phyloP scores from a whole-genome alignment of 2,888 invertebrate genomes.

The Biston betularia region DNA sequence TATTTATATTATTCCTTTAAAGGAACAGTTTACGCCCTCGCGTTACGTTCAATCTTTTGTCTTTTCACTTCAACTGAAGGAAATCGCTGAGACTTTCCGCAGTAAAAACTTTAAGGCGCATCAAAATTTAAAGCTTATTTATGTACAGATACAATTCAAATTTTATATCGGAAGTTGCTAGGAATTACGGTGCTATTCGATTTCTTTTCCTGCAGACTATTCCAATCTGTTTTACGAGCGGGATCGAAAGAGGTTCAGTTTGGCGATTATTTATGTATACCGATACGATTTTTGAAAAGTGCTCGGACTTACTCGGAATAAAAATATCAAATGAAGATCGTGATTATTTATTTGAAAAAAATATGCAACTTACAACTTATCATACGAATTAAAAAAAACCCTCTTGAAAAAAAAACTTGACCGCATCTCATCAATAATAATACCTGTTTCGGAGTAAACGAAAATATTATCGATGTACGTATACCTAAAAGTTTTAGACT shows the following conservation, averaged over 20 bases:
- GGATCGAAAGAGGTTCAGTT: conserved; percentile 46
- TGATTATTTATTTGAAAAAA: too few species aligned
- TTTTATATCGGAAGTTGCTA: conserved; percentile 54
- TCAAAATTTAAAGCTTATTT: conserved; percentile 55
- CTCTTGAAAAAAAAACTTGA: too few species aligned
- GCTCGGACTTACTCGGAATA: too few species aligned
- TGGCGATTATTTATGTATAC: background rate
- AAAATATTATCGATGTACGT: too few species aligned
- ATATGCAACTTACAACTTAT: too few species aligned
- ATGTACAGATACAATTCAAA: conserved; percentile 59
- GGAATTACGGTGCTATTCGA: conserved; percentile 49
- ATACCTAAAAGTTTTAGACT: too few species aligned
- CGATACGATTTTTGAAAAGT: conserved; percentile 2
- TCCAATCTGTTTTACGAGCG: conserved; percentile 61
- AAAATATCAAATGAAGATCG: too few species aligned
- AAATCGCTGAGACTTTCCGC: conserved; percentile 33
- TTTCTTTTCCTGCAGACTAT: conserved; percentile 56
- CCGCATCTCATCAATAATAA: too few species aligned
- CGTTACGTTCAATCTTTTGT: conserved; percentile 34
- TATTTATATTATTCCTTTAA: background rate
- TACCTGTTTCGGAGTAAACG: too few species aligned
- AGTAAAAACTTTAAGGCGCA: conserved; percentile 46
- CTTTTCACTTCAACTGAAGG: conserved; percentile 18
- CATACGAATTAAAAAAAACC: too few species aligned
- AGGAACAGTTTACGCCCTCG: conserved; percentile 15